Evolutionary conservation across 2,797 vertebrate species (phyloP).

Genomic region (Cynodonichthys magdalenae): DNA sequence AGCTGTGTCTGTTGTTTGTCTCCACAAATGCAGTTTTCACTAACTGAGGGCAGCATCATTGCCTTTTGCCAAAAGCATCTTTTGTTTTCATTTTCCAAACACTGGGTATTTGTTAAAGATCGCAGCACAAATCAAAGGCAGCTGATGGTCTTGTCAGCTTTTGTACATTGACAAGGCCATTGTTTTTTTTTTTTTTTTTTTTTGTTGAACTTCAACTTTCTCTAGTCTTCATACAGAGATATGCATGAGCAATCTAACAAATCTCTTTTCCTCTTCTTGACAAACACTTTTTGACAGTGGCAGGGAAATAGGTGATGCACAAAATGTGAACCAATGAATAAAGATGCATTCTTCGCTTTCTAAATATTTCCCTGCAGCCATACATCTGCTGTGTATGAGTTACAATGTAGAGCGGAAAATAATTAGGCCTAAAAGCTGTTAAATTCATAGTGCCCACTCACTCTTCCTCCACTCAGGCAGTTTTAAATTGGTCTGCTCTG

Average conservation of each 20-base stretch:
- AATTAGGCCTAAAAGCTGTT: slow-evolving; percentile 65
- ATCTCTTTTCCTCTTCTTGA: slow-evolving; percentile 6
- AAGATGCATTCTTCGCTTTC: no score
- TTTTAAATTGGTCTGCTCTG: slow-evolving; percentile 60
- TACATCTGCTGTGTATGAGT: slow-evolving; percentile 32
- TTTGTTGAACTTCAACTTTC: neutral
- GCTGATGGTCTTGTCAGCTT: slow-evolving; percentile 21
- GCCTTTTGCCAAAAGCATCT: slow-evolving; percentile 30
- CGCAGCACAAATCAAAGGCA: slow-evolving; percentile 46
- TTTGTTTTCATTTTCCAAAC: slow-evolving; percentile 44
- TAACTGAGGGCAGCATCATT: slow-evolving; percentile 2
- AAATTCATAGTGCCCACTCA: slow-evolving; percentile 48
- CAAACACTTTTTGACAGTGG: slow-evolving; percentile 22
- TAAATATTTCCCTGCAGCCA: slow-evolving; percentile 1
- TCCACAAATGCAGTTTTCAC: slow-evolving; percentile 23
- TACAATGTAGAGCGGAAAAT: slow-evolving; percentile 56
- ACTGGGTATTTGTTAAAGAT: slow-evolving; percentile 36
- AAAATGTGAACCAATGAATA: neutral
- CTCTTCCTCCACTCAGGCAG: slow-evolving; percentile 50
- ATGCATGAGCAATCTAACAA: neutral
- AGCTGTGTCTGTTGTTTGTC: slow-evolving; percentile 16
- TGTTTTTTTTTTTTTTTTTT: neutral
- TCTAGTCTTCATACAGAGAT: slow-evolving; percentile 10
- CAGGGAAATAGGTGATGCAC: slow-evolving; percentile 17
- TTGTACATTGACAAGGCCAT: slow-evolving; percentile 28